These are phyloP conservation scores for Xenopus laevis DNA, from an alignment of 2,113 vertebrate species.

Conservation along the genomic window DNA sequence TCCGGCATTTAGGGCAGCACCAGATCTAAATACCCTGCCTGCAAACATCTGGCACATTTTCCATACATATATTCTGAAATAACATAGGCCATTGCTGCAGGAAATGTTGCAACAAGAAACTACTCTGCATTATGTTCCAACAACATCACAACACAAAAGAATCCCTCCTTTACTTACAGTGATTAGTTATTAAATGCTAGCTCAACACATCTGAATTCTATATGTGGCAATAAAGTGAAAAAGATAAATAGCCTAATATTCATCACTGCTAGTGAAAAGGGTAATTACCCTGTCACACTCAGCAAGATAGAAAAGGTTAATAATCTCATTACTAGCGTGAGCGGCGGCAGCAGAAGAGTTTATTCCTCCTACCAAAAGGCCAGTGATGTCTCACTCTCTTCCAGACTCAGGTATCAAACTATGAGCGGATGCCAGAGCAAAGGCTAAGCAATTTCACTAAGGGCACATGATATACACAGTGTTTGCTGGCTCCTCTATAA, in stretches of 20 bases:
- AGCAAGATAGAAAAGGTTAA: slow-evolving; percentile 41
- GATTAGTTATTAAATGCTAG: background rate
- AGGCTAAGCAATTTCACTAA: too few relatives aligned
- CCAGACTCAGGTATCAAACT: background rate
- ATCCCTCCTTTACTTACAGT: background rate
- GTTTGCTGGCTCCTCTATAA: too few relatives aligned
- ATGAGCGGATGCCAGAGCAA: background rate
- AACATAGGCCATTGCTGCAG: too few relatives aligned
- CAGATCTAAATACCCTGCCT: too few relatives aligned
- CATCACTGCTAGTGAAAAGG: slow-evolving; percentile 39
- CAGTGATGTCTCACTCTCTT: slow-evolving; percentile 26
- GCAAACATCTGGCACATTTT: too few relatives aligned
- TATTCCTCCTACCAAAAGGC: slow-evolving; percentile 30
- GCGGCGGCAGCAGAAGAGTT: slow-evolving; percentile 23
- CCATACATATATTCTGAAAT: too few relatives aligned
- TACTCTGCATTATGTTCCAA: too few relatives aligned
- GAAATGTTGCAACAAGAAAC: too few relatives aligned
- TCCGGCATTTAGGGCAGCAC: too few relatives aligned
- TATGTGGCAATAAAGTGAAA: slow-evolving; percentile 2
- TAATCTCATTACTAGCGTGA: slow-evolving; percentile 36
- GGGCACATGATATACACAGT: too few relatives aligned
- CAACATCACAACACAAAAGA: too few relatives aligned
- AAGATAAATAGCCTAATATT: slow-evolving; percentile 21
- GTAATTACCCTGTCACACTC: slow-evolving; percentile 35
- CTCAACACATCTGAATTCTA: slow-evolving; percentile 2